Evolutionary conservation across 2,888 invertebrate species (phyloP).

Genomic region (Alentia gelatinosa): DNA sequence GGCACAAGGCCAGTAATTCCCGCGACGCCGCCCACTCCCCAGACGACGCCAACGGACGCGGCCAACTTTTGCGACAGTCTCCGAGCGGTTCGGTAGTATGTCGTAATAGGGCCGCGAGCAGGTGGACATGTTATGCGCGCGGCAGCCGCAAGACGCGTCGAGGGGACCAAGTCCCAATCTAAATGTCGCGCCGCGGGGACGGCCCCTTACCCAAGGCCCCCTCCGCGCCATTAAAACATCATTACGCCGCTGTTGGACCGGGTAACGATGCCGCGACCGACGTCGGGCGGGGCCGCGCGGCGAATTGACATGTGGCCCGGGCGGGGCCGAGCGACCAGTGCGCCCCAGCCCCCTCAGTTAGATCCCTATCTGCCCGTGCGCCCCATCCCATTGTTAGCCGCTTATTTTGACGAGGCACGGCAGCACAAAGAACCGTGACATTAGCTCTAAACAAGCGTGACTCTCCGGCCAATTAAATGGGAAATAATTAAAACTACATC

Average conservation of each 20-base stretch:
- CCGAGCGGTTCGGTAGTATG: neutral
- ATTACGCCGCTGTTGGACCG: neutral
- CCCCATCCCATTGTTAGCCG: neutral
- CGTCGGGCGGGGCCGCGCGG: neutral
- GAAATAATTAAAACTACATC: constrained; percentile 50
- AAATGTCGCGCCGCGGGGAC: neutral
- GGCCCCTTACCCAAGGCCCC: neutral
- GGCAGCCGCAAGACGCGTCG: neutral
- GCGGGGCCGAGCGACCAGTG: neutral
- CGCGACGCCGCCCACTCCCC: neutral
- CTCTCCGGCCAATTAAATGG: constrained; percentile 50
- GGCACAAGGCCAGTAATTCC: too few relatives aligned
- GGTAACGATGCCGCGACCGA: neutral
- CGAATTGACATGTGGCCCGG: constrained; percentile 1
- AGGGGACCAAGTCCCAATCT: neutral
- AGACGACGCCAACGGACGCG: neutral
- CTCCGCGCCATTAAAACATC: constrained; percentile 14
- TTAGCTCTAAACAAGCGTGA: constrained; percentile 48
- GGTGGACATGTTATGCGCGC: neutral
- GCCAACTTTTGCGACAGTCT: neutral
- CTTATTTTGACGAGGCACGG: neutral
- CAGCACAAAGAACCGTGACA: constrained; percentile 45
- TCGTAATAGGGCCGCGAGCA: neutral
- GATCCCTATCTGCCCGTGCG: constrained; percentile 26
- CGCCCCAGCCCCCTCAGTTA: neutral